Conservation (phyloP, 2,113 vertebrate species). For the Pseudonaja textilis region DNA sequence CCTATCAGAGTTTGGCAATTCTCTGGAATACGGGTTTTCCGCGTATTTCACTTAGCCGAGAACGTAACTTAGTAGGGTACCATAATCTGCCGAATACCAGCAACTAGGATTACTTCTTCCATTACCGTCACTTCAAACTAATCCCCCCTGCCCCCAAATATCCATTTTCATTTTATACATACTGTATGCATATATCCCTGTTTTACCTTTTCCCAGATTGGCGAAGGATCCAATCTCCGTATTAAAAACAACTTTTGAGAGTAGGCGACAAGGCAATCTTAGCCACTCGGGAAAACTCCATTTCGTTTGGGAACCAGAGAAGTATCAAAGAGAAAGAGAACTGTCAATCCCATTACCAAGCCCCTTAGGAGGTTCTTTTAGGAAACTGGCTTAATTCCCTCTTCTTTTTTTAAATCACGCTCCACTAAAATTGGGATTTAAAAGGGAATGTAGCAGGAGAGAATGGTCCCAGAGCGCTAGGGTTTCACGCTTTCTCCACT, state of each 20-base stretch:
- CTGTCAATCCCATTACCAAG: neutral
- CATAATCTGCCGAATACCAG: accelerated
- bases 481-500: neutral
- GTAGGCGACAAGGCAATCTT: too few relatives aligned
- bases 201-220: neutral
- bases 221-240: neutral
- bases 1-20: neutral
- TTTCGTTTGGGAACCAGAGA: neutral
- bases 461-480: neutral
- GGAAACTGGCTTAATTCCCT: neutral
- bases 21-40: neutral
- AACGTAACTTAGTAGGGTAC: neutral
- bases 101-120: neutral
- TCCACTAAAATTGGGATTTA: too few relatives aligned
- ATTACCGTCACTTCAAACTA: neutral
- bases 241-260: neutral
- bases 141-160: neutral
- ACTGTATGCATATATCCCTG: neutral
- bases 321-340: neutral
- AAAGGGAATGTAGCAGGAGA: neutral
- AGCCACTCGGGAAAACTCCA: neutral
- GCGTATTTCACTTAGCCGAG: neutral
- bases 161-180: neutral
- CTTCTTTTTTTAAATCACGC: neutral
- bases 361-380: neutral